phyloP scores from a whole-genome alignment of 2,888 invertebrate species.

The Megamerina dolium region DNA sequence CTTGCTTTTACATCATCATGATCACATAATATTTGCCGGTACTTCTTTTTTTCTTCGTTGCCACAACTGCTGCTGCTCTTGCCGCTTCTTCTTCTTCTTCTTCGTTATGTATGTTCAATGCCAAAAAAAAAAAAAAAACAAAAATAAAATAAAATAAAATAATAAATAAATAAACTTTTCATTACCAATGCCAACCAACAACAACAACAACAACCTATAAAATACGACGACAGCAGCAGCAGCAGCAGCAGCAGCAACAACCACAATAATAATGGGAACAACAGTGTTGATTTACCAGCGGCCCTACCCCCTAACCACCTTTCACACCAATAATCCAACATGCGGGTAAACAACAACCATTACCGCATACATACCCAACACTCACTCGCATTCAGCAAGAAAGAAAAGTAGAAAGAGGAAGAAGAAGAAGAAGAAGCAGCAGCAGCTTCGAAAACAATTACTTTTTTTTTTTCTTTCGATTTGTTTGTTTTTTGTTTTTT shows the following conservation, averaged over 20 bases:
- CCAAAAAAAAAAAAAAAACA: not conserved
- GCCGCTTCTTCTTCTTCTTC: not conserved
- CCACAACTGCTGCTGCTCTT: too few relatives aligned
- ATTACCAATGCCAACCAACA: constrained; percentile 20
- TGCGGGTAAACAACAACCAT: too few relatives aligned
- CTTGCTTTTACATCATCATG: too few relatives aligned
- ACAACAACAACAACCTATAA: too few relatives aligned
- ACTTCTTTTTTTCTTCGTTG: too few relatives aligned
- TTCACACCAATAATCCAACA: too few relatives aligned
- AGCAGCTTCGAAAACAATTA: constrained; percentile 6
- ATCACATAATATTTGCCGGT: too few relatives aligned
- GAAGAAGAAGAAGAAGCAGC: constrained; percentile 5
- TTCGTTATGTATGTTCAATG: not conserved
- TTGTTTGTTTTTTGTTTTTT: too few relatives aligned
- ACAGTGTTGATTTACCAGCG: too few relatives aligned
- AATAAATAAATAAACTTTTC: constrained; percentile 6
- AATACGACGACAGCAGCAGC: not conserved
- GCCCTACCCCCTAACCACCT: too few relatives aligned
- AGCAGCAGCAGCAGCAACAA: not conserved
- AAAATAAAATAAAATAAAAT: not conserved
- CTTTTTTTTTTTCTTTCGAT: too few relatives aligned
- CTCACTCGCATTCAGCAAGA: constrained; percentile 2
- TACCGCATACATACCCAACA: constrained; percentile 1
- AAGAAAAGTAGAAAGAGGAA: constrained; percentile 5
- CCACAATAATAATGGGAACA: not conserved